Percentiles rank a stretch among this genome's conserved stretches.
Evolutionary conservation across 2,113 vertebrate species (phyloP).

Genomic region (Nibea albiflora): DNA sequence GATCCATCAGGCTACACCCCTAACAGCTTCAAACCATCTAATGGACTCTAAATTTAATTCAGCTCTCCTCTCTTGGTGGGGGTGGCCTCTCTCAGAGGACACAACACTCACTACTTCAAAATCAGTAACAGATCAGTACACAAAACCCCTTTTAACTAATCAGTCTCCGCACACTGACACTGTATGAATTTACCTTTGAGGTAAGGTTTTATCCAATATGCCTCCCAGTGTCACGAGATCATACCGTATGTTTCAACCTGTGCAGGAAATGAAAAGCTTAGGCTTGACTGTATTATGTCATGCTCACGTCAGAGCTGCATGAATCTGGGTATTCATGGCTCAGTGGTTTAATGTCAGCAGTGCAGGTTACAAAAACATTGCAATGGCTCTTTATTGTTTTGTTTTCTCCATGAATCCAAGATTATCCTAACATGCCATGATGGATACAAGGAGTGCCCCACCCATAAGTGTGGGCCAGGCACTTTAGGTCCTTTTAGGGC

Average conservation of each 20-base stretch:
- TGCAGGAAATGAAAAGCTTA: constrained; percentile 8
- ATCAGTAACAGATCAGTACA: constrained; percentile 5
- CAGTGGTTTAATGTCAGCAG: constrained; percentile 12
- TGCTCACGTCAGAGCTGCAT: constrained; percentile 4
- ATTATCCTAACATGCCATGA: constrained; percentile 45
- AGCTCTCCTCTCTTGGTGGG: constrained; percentile 33
- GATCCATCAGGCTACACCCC: constrained; percentile 60
- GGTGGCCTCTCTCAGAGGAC: constrained; percentile 31
- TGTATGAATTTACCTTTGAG: neutral
- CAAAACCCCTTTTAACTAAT: constrained; percentile 19
- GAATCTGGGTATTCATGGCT: constrained; percentile 27
- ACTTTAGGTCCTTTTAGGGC: constrained; percentile 69
- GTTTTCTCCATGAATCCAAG: constrained; percentile 48
- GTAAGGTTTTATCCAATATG: neutral
- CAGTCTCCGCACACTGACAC: neutral
- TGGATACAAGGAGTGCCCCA: constrained; percentile 37
- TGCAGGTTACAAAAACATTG: constrained; percentile 33
- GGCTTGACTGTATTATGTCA: constrained; percentile 8
- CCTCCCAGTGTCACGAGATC: neutral
- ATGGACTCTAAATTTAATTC: constrained; percentile 79
- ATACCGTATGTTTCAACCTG: neutral
- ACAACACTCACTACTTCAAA: constrained; percentile 8
- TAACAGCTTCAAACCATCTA: constrained; percentile 67
- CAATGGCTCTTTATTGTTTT: constrained; percentile 10
- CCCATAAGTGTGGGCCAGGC: constrained; percentile 43